Evolutionary conservation across 2,797 vertebrate species (phyloP), one percentile per base, ranked within the genome.

Genomic region (Acipenser transmontanus): DNA sequence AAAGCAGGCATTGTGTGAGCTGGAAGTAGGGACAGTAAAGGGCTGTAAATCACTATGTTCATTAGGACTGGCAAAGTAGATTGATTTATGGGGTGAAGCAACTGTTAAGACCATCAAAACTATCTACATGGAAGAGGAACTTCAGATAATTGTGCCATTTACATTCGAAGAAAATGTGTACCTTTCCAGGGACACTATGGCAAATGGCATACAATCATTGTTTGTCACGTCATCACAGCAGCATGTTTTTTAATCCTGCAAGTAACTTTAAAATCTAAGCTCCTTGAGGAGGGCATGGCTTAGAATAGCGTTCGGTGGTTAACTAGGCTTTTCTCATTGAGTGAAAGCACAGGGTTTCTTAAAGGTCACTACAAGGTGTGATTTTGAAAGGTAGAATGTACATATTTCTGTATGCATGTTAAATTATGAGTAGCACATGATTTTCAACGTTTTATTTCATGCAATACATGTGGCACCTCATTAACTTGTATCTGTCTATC

Each of bases 81-180:
- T 81, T 87, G 87, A 87, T 90, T 91, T 91, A 83, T 82, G 73
- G 71, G 34, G 81, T 81, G 82, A 83, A 83, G 73, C 73, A 85
- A 83, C 79, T 85, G 75, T 80, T 81, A 70, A 70, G 63, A 66
- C 79, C 77, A 80, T 77, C 69, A 80, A 85, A 79, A 64, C 56
- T 71, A 66, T 74, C 54, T 77, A 66, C 6, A 0, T 77, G 73
- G 75, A 84, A 73, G 73, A 76, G 57, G 62, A 59, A 49, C 56
- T 52, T 68, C 47, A 69, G 61, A 69, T 70, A 65, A 59, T 64
- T 47, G 56, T 60, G 51, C 60, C n/a, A 47, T 71, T 67, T 69
- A 49, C 47, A 60, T 64, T 62, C 65, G 34, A 47, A 20, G 54
- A 65, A 68, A 67, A 59, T 56, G 71, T 64, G 61, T 13, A 13